Conservation (phyloP, 1,140 invertebrate genomes). For the Rhyacophila brunnea region DNA sequence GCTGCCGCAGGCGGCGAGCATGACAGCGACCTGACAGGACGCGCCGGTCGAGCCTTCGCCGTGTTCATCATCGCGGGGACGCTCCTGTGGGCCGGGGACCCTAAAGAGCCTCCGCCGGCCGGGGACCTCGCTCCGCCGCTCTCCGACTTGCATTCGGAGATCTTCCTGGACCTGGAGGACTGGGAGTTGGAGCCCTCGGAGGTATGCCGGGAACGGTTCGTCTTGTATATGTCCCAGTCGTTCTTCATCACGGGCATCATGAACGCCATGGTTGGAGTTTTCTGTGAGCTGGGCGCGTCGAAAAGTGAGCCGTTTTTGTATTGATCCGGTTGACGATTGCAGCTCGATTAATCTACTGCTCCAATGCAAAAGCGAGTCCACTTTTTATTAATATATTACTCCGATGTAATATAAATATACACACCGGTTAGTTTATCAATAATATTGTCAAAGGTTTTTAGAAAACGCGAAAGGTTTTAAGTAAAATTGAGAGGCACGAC, state of each 20-base stretch:
- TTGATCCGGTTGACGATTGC: slow-evolving; percentile 7
- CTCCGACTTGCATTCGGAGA: slow-evolving; percentile 80
- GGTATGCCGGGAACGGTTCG: slow-evolving; percentile 67
- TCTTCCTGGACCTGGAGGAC: slow-evolving; percentile 64
- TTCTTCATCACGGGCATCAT: slow-evolving; percentile 93
- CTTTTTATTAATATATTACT: too few species aligned
- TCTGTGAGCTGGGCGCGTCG: not conserved
- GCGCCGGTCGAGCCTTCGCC: slow-evolving; percentile 57
- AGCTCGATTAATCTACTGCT: not conserved
- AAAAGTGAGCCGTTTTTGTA: not conserved
- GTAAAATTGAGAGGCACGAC: too few species aligned
- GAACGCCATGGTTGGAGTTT: slow-evolving; percentile 72
- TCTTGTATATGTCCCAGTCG: slow-evolving; percentile 89
- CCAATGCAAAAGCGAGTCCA: too few species aligned
- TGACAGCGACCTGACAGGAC: slow-evolving; percentile 55
- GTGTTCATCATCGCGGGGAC: slow-evolving; percentile 64
- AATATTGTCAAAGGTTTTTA: too few species aligned
- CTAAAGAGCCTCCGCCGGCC: slow-evolving; percentile 63
- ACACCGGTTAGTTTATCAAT: too few species aligned
- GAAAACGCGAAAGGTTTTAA: too few species aligned
- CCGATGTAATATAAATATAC: too few species aligned
- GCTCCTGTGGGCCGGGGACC: slow-evolving; percentile 60
- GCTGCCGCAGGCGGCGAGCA: slow-evolving; percentile 56
- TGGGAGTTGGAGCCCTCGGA: slow-evolving; percentile 69
- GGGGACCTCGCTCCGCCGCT: slow-evolving; percentile 66